phyloP scores from a whole-genome alignment of 37 sponge, comb jelly and placozoan species.

The Aplysina aerophoba region DNA sequence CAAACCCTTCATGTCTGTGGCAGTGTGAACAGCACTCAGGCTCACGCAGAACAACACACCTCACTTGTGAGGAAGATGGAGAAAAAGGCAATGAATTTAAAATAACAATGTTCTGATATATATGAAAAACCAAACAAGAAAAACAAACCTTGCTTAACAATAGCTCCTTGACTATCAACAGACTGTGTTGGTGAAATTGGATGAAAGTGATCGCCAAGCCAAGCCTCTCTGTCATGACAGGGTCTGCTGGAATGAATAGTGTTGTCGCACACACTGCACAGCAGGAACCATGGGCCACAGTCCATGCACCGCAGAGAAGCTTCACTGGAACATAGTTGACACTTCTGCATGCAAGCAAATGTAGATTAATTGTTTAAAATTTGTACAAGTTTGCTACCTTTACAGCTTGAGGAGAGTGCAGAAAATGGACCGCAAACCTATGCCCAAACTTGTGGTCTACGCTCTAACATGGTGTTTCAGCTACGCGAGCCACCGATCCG shows the following conservation, averaged over 20 bases:
- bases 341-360: constrained; percentile 11
- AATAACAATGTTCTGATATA: background rate
- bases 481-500: no score
- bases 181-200: constrained; percentile 11
- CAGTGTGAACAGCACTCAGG: constrained; percentile 18
- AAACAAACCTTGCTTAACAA: background rate
- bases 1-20: background rate
- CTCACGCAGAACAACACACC: constrained; percentile 21
- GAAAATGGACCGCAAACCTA: no score
- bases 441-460: no score
- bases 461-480: no score
- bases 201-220: constrained; percentile 16
- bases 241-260: constrained; percentile 4
- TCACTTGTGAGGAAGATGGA: constrained; percentile 9
- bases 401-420: no score
- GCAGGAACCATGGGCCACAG: constrained; percentile 11
- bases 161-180: constrained; percentile 5
- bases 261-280: constrained; percentile 5
- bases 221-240: constrained; percentile 24
- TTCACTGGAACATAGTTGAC: constrained; percentile 1
- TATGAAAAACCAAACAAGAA: background rate
- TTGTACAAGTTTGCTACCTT: no score
- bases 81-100: background rate
- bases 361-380: no score
- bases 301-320: constrained; percentile 18